Evolutionary conservation across 2,888 invertebrate species (phyloP).

Genomic region (Achlya flavicornis): DNA sequence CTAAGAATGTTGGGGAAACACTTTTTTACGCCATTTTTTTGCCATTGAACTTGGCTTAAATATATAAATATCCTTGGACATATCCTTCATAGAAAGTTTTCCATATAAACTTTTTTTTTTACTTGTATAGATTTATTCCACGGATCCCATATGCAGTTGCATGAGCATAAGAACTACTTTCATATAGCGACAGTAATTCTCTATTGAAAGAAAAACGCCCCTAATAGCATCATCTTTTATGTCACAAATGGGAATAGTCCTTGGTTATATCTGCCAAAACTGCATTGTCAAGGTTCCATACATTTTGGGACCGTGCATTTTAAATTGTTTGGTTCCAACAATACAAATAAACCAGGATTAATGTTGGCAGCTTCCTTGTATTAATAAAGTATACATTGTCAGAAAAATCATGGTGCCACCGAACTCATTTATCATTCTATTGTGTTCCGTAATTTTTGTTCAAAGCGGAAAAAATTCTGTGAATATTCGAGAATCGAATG

Average conservation of each 20-base stretch:
- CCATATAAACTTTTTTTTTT: too few relatives aligned
- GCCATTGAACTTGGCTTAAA: too few relatives aligned
- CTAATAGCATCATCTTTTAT: too few relatives aligned
- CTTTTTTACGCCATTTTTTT: neutral
- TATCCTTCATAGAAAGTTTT: too few relatives aligned
- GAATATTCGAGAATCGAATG: conserved; percentile 10
- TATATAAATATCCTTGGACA: too few relatives aligned
- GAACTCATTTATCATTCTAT: conserved; percentile 14
- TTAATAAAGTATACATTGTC: conserved; percentile 1
- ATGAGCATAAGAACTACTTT: too few relatives aligned
- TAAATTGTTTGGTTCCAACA: conserved; percentile 7
- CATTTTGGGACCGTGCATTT: too few relatives aligned
- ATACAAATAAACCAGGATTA: conserved; percentile 1
- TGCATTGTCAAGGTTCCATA: neutral
- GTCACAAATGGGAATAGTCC: too few relatives aligned
- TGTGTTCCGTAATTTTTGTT: conserved; percentile 11
- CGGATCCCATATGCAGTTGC: too few relatives aligned
- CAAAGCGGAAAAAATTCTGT: conserved; percentile 10
- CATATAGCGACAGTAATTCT: too few relatives aligned
- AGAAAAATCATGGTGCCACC: conserved; percentile 13
- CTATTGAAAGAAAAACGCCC: too few relatives aligned
- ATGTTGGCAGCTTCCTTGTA: conserved; percentile 3
- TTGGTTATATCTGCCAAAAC: neutral
- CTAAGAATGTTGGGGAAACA: neutral
- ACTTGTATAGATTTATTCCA: too few relatives aligned